Conservation (phyloP, 2,888 invertebrate genomes). For the Chouioia cunea region DNA sequence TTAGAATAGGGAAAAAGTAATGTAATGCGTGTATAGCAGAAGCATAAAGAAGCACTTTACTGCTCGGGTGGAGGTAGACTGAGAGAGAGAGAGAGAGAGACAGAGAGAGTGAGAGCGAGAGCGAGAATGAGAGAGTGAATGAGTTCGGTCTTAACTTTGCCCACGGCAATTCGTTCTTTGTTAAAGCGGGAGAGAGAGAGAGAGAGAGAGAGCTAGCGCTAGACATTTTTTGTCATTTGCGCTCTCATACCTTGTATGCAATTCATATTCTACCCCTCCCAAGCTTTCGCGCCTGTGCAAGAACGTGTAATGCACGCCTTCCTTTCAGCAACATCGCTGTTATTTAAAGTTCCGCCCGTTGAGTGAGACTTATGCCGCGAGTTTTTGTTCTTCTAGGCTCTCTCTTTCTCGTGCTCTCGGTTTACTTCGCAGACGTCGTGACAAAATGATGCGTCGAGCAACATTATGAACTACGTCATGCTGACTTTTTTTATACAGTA, state of each 20-base stretch:
- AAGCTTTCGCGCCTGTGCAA: not conserved
- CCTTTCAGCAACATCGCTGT: slow-evolving; percentile 11
- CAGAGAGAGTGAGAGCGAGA: not conserved
- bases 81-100: slow-evolving; percentile 6
- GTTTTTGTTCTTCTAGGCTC: slow-evolving; percentile 7
- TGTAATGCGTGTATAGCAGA: too few relatives aligned
- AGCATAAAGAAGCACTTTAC: not conserved
- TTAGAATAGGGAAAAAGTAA: too few relatives aligned
- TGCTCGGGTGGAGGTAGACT: not conserved
- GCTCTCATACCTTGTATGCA: slow-evolving; percentile 20
- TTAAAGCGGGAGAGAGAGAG: not conserved
- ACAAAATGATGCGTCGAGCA: too few relatives aligned
- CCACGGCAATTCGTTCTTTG: slow-evolving; percentile 32
- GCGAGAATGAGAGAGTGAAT: slow-evolving; percentile 7
- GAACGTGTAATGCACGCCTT: slow-evolving; percentile 13
- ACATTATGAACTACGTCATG: too few relatives aligned
- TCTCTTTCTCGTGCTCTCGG: not conserved
- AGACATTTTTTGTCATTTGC: slow-evolving; percentile 46
- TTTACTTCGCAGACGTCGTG: too few relatives aligned
- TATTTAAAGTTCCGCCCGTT: slow-evolving; percentile 25
- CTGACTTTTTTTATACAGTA: too few relatives aligned
- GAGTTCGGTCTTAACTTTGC: slow-evolving; percentile 37
- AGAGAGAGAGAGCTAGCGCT: not conserved
- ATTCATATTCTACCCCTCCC: slow-evolving; percentile 1
- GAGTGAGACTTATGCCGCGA: slow-evolving; percentile 35